A percentile compares a stretch with the other conserved stretches of the same genome.
Conservation (phyloP, 2,797 vertebrate species). For the Hemibagrus guttatus region DNA sequence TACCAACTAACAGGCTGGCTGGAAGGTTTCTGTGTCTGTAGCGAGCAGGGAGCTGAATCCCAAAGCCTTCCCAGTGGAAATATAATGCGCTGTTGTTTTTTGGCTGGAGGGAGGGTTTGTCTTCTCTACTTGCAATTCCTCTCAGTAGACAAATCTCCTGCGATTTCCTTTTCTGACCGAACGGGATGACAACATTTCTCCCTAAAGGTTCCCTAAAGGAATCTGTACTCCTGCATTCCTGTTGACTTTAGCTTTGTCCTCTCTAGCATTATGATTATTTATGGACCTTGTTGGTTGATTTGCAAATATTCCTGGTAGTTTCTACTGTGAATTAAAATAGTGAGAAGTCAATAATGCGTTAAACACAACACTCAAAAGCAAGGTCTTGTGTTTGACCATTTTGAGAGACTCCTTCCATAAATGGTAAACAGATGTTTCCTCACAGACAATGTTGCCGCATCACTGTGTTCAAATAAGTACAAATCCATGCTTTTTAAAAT, state of each 20-base stretch:
- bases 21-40: neutral
- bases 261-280: neutral
- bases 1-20: neutral
- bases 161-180: conserved; percentile 32
- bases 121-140: conserved; percentile 75
- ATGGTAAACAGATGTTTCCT: neutral
- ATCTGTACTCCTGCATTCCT: neutral
- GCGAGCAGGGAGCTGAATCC: neutral
- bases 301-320: neutral
- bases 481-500: neutral
- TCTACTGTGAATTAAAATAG: conserved; percentile 12
- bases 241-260: neutral
- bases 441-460: neutral
- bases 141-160: conserved; percentile 70
- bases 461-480: neutral
- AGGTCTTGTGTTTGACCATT: neutral
- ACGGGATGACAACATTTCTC: conserved; percentile 16
- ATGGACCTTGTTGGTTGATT: neutral
- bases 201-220: neutral
- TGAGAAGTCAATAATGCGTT: neutral
- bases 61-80: neutral
- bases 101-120: conserved; percentile 64
- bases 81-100: conserved; percentile 5
- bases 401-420: neutral
- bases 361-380: neutral